Evolutionary conservation across 2,797 vertebrate genomes (phyloP).

Genomic region (Pantherophis alleghaniensis): DNA sequence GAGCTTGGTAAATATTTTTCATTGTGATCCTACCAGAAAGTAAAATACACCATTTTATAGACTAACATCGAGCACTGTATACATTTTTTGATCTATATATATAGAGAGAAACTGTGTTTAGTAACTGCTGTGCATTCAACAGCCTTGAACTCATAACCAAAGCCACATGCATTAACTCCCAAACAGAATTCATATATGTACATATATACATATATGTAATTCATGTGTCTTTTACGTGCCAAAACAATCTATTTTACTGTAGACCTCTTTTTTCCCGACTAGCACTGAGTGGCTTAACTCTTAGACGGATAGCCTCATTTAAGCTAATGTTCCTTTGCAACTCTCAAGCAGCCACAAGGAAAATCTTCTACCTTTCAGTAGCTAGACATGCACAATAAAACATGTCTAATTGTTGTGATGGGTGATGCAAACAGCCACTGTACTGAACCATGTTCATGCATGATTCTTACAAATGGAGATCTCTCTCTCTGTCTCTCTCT

Average conservation of each 20-base stretch:
- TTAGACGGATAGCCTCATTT: neutral
- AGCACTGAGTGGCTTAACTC: neutral
- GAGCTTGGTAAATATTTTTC: neutral
- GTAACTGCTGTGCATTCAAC: neutral
- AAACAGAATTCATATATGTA: neutral
- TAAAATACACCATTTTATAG: neutral
- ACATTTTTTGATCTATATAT: neutral
- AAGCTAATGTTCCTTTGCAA: conserved; percentile 21
- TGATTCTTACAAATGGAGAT: conserved; percentile 11
- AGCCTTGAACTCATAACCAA: neutral
- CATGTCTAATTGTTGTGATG: conserved; percentile 47
- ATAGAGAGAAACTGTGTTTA: neutral
- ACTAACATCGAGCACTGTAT: neutral
- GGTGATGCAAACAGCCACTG: conserved; percentile 13
- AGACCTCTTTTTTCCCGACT: neutral
- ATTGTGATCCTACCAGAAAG: neutral
- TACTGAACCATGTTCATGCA: conserved; percentile 8
- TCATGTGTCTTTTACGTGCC: neutral
- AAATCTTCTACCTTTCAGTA: conserved; percentile 57
- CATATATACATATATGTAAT: neutral
- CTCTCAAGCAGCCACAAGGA: conserved; percentile 45
- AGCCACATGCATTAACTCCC: neutral
- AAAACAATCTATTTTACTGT: neutral
- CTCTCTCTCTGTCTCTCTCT: too few species aligned
- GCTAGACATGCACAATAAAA: conserved; percentile 52